Evolutionary conservation across 2,797 vertebrate genomes (phyloP).

Genomic region (Propithecus perrieri): DNA sequence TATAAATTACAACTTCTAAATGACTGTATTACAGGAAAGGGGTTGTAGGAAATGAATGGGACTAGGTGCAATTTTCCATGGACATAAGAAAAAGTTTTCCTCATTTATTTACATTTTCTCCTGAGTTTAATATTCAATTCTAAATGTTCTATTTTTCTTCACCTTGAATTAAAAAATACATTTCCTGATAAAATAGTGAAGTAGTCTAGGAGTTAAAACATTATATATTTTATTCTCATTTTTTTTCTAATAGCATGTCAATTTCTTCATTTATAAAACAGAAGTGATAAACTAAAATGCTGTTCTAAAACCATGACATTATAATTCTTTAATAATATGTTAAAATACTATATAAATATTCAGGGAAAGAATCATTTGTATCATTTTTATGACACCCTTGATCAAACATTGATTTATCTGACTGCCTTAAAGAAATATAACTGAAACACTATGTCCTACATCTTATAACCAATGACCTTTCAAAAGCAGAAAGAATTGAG

Average conservation of each 20-base stretch:
- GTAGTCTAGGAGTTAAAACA: too few species aligned
- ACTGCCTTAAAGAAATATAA: not conserved
- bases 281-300: not conserved
- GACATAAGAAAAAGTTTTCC: too few species aligned
- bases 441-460: not conserved
- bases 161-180: too few species aligned
- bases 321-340: not conserved
- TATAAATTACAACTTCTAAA: too few species aligned
- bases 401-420: not conserved
- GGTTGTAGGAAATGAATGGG: too few species aligned
- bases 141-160: too few species aligned
- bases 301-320: not conserved
- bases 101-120: too few species aligned
- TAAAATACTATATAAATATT: not conserved
- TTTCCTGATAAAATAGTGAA: too few species aligned
- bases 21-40: too few species aligned
- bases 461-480: not conserved
- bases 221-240: too few species aligned
- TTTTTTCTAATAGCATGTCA: not conserved
- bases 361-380: not conserved
- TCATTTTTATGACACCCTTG: not conserved
- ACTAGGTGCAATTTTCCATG: too few species aligned
- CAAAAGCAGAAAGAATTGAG: not conserved
- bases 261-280: not conserved
- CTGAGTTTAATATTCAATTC: too few species aligned